These are phyloP conservation scores for Pseudorhiza aurosa DNA, from an alignment of 30 jellyfish, hydroid and myxozoan genomes.

Conservation along the genomic window DNA sequence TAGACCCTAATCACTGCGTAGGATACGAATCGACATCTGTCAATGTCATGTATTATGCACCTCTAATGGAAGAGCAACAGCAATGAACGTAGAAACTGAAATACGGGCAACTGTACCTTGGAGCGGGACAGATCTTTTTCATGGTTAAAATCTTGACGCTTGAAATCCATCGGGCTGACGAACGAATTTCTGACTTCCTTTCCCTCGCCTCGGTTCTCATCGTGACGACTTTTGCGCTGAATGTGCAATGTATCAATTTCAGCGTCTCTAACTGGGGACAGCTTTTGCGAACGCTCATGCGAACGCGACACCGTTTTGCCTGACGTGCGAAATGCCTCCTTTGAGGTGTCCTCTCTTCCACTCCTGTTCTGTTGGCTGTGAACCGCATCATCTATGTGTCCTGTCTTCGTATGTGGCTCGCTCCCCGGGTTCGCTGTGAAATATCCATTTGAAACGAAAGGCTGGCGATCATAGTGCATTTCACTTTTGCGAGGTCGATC, in stretches of 20 bases:
- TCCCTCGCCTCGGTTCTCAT: background rate
- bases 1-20: no score
- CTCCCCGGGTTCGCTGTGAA: slow-evolving; percentile 32
- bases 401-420: background rate
- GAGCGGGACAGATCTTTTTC: background rate
- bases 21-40: no score
- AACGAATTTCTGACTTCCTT: background rate
- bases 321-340: background rate
- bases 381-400: background rate
- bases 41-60: no score
- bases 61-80: no score
- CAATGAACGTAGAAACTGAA: no score
- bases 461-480: slow-evolving; percentile 18
- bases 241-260: background rate
- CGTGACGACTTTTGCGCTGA: background rate
- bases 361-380: background rate
- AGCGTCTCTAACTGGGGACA: background rate
- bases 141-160: background rate
- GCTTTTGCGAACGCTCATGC: background rate
- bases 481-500: no score
- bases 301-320: background rate
- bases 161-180: slow-evolving; percentile 1
- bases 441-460: slow-evolving; percentile 36
- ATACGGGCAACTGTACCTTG: no score
- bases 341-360: background rate